Evolutionary conservation across 1,140 invertebrate genomes (phyloP).

Genomic region (Tachypleus tridentatus): DNA sequence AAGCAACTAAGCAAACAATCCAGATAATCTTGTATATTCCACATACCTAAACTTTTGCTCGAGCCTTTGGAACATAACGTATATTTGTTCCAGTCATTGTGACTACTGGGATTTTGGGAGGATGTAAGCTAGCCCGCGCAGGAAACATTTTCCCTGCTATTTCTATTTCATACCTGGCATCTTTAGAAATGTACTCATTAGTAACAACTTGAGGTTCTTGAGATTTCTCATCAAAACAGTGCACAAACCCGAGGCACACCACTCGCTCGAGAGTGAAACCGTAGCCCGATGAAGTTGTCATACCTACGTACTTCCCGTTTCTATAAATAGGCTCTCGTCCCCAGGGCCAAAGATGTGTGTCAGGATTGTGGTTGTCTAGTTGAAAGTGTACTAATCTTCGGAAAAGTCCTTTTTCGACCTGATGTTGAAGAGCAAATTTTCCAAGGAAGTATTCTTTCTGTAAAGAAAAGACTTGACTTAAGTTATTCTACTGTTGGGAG

Average conservation of each 20-base stretch:
- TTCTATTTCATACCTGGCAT: slow-evolving; percentile 81
- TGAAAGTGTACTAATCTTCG: slow-evolving; percentile 83
- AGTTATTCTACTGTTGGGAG: no score
- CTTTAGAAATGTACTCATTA: slow-evolving; percentile 72
- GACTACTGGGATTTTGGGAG: slow-evolving; percentile 29
- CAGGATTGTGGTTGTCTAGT: slow-evolving; percentile 81
- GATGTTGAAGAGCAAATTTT: slow-evolving; percentile 67
- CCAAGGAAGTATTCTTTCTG: slow-evolving; percentile 74
- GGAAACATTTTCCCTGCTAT: slow-evolving; percentile 72
- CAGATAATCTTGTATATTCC: no score
- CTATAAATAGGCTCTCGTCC: slow-evolving; percentile 88
- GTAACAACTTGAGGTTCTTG: slow-evolving; percentile 50
- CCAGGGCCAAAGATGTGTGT: slow-evolving; percentile 84
- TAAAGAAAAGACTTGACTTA: slow-evolving; percentile 1
- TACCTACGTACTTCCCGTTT: slow-evolving; percentile 76
- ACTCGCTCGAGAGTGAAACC: slow-evolving; percentile 68
- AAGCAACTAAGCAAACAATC: no score
- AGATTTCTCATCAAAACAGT: slow-evolving; percentile 62
- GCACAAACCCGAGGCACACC: slow-evolving; percentile 88
- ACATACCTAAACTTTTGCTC: neutral
- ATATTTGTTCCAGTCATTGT: slow-evolving; percentile 17
- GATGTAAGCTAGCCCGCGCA: slow-evolving; percentile 52
- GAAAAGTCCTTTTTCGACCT: slow-evolving; percentile 71
- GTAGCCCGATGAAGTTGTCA: slow-evolving; percentile 91
- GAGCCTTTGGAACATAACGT: slow-evolving; percentile 15